A percentile compares a stretch with the other conserved stretches of the same genome.
Evolutionary conservation across 2,797 vertebrate species (phyloP).

Genomic region (Sebastes taczanowskii): DNA sequence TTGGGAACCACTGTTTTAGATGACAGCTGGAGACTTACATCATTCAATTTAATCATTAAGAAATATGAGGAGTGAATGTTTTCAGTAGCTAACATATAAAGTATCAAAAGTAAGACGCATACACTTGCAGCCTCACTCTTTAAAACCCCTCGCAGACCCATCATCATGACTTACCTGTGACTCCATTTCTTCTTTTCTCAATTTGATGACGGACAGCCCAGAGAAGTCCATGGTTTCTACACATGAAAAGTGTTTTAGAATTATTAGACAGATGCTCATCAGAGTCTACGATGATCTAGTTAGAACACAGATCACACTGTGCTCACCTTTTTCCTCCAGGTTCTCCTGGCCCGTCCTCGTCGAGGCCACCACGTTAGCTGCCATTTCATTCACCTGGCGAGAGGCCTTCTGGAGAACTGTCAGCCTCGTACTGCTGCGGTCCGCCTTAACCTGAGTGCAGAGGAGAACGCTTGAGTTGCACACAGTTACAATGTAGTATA

Average conservation of each 20-base stretch:
- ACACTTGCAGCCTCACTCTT: neutral
- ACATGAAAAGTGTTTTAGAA: neutral
- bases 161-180: constrained; percentile 84
- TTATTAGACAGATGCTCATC: neutral
- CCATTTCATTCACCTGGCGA: constrained; percentile 91
- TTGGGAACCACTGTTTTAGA: neutral
- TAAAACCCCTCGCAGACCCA: neutral
- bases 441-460: constrained; percentile 89
- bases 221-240: constrained; percentile 98
- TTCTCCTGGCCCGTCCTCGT: constrained; percentile 93
- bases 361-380: constrained; percentile 92
- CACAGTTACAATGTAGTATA: neutral
- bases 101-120: neutral
- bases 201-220: constrained; percentile 94
- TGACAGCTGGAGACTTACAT: neutral
- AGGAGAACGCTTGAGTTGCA: neutral
- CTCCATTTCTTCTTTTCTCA: constrained; percentile 97
- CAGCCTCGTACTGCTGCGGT: constrained; percentile 88
- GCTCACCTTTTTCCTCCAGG: constrained; percentile 90
- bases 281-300: neutral
- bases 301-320: neutral
- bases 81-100: neutral
- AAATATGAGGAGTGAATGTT: neutral
- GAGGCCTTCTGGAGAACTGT: constrained; percentile 91
- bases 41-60: neutral